Conservation (phyloP, 2,888 invertebrate genomes). For the Entomobrya multifasciata region DNA sequence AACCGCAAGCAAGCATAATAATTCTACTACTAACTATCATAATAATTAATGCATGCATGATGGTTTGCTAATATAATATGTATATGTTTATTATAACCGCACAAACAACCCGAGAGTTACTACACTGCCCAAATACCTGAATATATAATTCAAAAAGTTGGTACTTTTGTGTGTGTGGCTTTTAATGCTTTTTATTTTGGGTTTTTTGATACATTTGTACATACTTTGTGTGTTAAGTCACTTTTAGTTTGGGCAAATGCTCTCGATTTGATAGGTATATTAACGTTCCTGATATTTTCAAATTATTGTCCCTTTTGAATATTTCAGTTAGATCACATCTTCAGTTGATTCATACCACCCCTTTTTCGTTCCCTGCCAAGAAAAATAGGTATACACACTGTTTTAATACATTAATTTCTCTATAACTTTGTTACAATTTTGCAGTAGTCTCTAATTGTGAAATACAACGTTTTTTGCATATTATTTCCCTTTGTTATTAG, state of each 20-base stretch:
- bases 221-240: constrained; percentile 1
- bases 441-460: constrained; percentile 61
- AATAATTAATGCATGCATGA: constrained; percentile 71
- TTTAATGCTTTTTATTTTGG: constrained; percentile 3
- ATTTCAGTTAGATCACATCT: constrained; percentile 70
- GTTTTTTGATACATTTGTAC: neutral
- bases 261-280: constrained; percentile 44
- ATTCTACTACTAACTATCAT: constrained; percentile 43
- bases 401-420: neutral
- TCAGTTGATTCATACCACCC: constrained; percentile 45
- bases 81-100: constrained; percentile 49
- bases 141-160: constrained; percentile 62
- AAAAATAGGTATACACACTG: constrained; percentile 1
- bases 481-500: neutral
- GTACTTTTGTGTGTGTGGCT: constrained; percentile 8
- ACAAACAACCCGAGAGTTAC: constrained; percentile 10
- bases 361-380: constrained; percentile 55
- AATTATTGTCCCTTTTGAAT: constrained; percentile 71
- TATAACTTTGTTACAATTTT: constrained; percentile 15
- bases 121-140: constrained; percentile 57
- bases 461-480: constrained; percentile 56
- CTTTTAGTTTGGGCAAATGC: neutral
- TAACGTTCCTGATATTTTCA: constrained; percentile 37
- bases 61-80: constrained; percentile 41
- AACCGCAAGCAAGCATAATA: constrained; percentile 16